Base-by-base conservation (phyloP, 2,797 vertebrate genomes). In the Muscicapa striata region DNA sequence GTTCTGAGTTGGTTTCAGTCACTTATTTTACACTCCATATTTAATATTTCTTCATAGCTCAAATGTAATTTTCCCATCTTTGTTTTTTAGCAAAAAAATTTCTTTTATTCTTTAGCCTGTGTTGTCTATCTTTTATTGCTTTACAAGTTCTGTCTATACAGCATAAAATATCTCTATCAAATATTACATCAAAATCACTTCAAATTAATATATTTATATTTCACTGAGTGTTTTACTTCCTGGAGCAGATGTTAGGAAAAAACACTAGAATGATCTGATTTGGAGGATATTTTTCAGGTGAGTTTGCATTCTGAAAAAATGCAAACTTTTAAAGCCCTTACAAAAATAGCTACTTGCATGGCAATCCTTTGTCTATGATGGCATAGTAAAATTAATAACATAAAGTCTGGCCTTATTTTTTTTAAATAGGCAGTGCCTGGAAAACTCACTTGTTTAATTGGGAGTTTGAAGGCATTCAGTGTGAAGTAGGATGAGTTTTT, bases 361-460 rank as follows among this genome's bases (percentile, higher is more conserved):
- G n/a, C 4, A 36, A 21, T 62, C 73, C 30, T 93, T 92, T 95
- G n/a, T 93, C 34, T 85, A 74, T 87, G 64, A 87, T 62, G 46
- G 48, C 41, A 94, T 34, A 45, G 32, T 89, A 96, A 96, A 92
- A 84, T 76, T 57, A 61, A 82, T 89, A 80, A 73, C 59, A 15
- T 34, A 82, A 91, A 92, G 32, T 87, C 49, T 89, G 69, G 46
- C 27, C 52, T 82, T 63, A 82, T 82, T 94, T 88, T 78, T 89
- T 70, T 82, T 34, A 92, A 87, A 73, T 22, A 86, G n/a, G 88
- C 15, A n/a, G 30, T 58, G 69, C 59, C 48, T 88, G 46, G 45
- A 95, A 55, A 84, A 57, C 63, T 63, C 70, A 49, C 21, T 87
- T 67, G 55, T 89, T 95, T 93, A 92, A 95, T 40, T 92, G 81